Conservation (phyloP, 2,797 vertebrate species). For the Morelia viridis region DNA sequence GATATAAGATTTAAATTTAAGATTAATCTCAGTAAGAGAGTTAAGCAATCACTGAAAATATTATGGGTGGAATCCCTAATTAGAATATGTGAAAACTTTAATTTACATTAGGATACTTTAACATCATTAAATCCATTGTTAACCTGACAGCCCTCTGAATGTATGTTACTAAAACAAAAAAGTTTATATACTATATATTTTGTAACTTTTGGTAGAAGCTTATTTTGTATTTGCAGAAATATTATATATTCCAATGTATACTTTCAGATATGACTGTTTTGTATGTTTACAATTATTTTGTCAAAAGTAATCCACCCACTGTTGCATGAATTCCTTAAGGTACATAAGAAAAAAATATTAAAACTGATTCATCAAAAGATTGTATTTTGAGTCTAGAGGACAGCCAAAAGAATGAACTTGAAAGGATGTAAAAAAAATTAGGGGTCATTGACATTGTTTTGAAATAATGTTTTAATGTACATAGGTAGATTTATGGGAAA, state of each 20-base stretch:
- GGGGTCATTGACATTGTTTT: too few species aligned
- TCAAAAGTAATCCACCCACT: not conserved
- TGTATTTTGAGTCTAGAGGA: too few species aligned
- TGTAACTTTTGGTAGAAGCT: slow-evolving; percentile 38
- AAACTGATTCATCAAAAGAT: too few species aligned
- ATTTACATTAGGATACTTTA: not conserved
- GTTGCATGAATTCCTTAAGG: not conserved
- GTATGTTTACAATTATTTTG: not conserved
- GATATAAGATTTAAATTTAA: too few species aligned
- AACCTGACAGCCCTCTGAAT: not conserved
- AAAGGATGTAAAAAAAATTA: too few species aligned
- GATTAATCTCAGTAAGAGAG: not conserved
- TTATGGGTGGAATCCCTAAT: not conserved
- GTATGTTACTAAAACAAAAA: slow-evolving; percentile 25
- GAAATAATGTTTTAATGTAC: too few species aligned
- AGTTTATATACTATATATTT: slow-evolving; percentile 12
- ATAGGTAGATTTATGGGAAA: too few species aligned
- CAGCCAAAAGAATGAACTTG: too few species aligned
- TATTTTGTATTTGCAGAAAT: slow-evolving; percentile 41
- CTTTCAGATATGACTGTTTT: not conserved
- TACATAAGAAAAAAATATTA: not conserved
- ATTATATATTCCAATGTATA: slow-evolving; percentile 22
- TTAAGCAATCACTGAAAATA: not conserved
- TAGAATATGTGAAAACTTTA: not conserved
- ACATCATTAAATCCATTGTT: not conserved